These are phyloP conservation scores for Palythoa heliodiscus DNA, from an alignment of 92 coral and sea anemone genomes.

Conservation along the genomic window DNA sequence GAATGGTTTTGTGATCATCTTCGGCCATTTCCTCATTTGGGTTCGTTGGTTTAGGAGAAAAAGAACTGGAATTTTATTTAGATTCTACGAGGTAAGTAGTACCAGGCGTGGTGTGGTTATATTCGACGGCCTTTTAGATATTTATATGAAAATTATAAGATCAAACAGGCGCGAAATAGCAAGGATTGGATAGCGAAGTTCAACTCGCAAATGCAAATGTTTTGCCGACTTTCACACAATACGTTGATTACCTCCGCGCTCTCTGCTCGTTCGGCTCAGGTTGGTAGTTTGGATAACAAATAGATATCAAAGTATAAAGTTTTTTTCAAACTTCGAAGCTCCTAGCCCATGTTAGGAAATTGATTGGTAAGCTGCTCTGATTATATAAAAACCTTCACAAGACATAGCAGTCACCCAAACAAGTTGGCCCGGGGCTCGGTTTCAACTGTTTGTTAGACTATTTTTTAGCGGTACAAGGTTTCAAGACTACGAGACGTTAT, in stretches of 20 bases:
- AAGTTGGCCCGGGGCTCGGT: constrained; percentile 28
- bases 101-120: not conserved
- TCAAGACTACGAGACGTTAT: not conserved
- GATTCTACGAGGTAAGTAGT: constrained; percentile 24
- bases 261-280: constrained; percentile 47
- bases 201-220: constrained; percentile 40
- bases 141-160: not conserved
- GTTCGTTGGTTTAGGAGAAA: constrained; percentile 59
- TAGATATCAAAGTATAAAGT: not conserved
- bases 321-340: not conserved
- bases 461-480: not conserved
- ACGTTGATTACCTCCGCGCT: constrained; percentile 22
- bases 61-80: constrained; percentile 33
- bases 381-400: not conserved
- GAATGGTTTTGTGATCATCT: constrained; percentile 73
- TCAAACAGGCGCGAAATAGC: constrained; percentile 4
- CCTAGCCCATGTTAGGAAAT: not conserved
- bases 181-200: constrained; percentile 13
- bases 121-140: not conserved
- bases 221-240: constrained; percentile 51
- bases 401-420: constrained; percentile 13
- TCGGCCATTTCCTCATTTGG: constrained; percentile 92
- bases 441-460: constrained; percentile 12
- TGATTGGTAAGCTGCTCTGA: not conserved
- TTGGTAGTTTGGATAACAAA: not conserved